Evolutionary conservation across 2,113 vertebrate genomes (phyloP).

Genomic region (Microcebus ravelobensis): DNA sequence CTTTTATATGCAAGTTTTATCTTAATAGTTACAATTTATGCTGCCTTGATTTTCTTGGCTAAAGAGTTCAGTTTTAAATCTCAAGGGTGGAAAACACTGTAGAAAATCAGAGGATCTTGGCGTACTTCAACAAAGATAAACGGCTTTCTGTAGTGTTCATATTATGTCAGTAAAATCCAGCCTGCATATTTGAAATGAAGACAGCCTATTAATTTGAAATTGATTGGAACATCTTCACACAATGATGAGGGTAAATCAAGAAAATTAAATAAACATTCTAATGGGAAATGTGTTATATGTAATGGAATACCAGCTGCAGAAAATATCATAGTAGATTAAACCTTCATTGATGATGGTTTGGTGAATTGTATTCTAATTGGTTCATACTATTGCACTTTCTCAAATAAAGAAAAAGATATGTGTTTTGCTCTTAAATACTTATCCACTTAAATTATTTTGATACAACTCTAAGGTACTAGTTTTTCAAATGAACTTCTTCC

Average conservation of each 20-base stretch:
- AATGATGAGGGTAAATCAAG: slow-evolving; percentile 67
- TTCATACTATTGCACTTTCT: not conserved
- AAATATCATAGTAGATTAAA: not conserved
- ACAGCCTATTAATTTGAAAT: slow-evolving; percentile 72
- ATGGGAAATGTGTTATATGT: not conserved
- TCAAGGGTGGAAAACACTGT: slow-evolving; percentile 22
- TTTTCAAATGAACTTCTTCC: slow-evolving; percentile 25
- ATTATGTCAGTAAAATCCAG: slow-evolving; percentile 44
- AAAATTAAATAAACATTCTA: slow-evolving; percentile 74
- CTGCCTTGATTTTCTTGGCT: slow-evolving; percentile 46
- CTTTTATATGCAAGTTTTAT: slow-evolving; percentile 38
- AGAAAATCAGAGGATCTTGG: not conserved
- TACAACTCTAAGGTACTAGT: not conserved
- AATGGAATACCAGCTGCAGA: slow-evolving; percentile 16
- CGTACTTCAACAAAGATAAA: slow-evolving; percentile 51
- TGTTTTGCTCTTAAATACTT: not conserved
- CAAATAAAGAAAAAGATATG: not conserved
- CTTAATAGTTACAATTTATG: slow-evolving; percentile 41
- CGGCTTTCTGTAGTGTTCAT: not conserved
- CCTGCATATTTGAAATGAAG: slow-evolving; percentile 52
- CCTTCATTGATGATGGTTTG: not conserved
- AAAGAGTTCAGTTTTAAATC: slow-evolving; percentile 39
- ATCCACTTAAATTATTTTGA: not conserved
- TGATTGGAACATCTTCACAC: slow-evolving; percentile 62
- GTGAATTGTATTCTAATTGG: not conserved